These are phyloP conservation scores for Cyprinodon tularosa DNA, from an alignment of 2,113 vertebrate genomes.

Conservation along the genomic window DNA sequence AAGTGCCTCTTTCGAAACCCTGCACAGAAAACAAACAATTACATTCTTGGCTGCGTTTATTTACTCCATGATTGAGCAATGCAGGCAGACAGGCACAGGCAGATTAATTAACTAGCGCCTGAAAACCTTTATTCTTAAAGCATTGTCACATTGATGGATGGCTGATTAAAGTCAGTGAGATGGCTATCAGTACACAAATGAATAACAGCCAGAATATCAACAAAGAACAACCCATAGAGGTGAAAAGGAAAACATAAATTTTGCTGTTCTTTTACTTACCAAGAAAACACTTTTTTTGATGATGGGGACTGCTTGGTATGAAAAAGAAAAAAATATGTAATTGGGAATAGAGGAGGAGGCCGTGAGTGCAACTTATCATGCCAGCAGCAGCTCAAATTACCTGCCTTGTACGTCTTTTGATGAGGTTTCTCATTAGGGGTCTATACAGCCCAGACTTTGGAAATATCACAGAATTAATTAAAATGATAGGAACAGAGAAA, in stretches of 20 bases:
- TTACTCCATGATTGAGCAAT: not conserved
- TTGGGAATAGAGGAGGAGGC: conserved; percentile 51
- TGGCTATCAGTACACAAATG: conserved; percentile 74
- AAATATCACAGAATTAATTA: conserved; percentile 83
- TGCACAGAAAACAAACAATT: conserved; percentile 88
- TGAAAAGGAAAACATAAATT: conserved; percentile 26
- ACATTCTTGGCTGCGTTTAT: conserved; percentile 79
- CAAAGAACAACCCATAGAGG: conserved; percentile 4
- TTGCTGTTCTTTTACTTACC: conserved; percentile 24
- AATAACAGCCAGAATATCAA: conserved; percentile 39
- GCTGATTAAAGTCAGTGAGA: conserved; percentile 54
- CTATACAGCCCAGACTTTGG: conserved; percentile 76
- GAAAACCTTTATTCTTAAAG: conserved; percentile 85
- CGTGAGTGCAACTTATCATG: conserved; percentile 47
- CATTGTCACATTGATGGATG: conserved; percentile 90
- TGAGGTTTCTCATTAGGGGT: conserved; percentile 80
- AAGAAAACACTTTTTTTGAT: conserved; percentile 24
- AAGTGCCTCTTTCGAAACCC: conserved; percentile 77
- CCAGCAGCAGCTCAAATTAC: conserved; percentile 68
- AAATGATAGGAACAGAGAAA: conserved; percentile 80
- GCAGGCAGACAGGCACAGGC: conserved; percentile 45
- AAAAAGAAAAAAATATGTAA: conserved; percentile 64
- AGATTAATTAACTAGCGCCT: conserved; percentile 93
- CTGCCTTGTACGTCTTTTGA: conserved; percentile 74
- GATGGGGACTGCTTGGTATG: conserved; percentile 21